Conservation (phyloP, 2,797 vertebrate genomes). For the Petrocephalus schoutedeni region DNA sequence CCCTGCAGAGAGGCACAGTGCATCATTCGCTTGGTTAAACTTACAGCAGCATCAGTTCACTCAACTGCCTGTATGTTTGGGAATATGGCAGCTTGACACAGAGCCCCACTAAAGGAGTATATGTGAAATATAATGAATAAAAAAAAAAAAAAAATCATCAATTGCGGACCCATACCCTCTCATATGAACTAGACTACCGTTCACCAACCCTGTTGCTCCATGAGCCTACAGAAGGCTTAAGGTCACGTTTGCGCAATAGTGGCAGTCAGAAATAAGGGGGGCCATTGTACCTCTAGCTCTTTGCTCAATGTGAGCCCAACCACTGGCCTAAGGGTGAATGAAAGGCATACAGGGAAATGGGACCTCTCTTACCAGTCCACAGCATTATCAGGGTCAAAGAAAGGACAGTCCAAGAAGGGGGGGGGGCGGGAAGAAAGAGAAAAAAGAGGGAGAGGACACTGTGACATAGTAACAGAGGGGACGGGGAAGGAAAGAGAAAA, state of each 20-base stretch:
- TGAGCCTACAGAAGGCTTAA: neutral
- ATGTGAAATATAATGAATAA: neutral
- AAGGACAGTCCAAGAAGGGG: constrained; percentile 16
- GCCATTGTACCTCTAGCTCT: neutral
- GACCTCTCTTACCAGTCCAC: constrained; percentile 15
- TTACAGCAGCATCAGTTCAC: neutral
- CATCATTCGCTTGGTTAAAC: neutral
- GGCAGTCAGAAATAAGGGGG: neutral
- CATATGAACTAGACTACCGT: neutral
- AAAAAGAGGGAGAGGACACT: constrained; percentile 16
- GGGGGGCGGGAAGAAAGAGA: neutral
- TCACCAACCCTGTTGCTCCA: neutral
- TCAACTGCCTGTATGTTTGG: neutral
- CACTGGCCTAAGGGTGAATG: constrained; percentile 44
- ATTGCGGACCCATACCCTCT: neutral
- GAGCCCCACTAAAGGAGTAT: neutral
- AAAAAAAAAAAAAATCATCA: neutral
- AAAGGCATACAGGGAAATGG: constrained; percentile 10
- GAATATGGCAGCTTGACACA: neutral
- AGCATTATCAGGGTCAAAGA: constrained; percentile 25
- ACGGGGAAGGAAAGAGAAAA: constrained; percentile 2
- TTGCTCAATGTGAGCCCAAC: constrained; percentile 31
- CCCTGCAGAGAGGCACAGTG: constrained; percentile 48
- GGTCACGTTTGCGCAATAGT: neutral
- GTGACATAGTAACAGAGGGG: constrained; percentile 24